A percentile compares a stretch with the other conserved stretches of the same genome.
Evolutionary conservation across 2,113 vertebrate genomes (phyloP).

Genomic region (Erythrocebus patas): DNA sequence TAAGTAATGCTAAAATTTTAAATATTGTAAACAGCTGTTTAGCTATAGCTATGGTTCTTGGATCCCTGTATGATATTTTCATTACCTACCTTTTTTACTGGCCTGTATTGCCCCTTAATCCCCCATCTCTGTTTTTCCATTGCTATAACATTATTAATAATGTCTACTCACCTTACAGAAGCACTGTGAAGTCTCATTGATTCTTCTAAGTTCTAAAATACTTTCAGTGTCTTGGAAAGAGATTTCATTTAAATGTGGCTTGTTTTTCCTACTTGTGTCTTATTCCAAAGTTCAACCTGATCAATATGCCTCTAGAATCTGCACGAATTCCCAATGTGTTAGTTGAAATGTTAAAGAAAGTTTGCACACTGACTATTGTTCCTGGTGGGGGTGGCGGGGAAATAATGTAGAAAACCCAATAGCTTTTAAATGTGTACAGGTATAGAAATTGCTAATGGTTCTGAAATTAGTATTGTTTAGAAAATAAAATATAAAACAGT

Average conservation of each 20-base stretch:
- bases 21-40: background rate
- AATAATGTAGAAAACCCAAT: background rate
- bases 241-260: background rate
- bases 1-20: background rate
- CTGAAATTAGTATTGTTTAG: background rate
- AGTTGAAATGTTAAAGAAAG: background rate
- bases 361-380: background rate
- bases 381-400: background rate
- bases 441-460: background rate
- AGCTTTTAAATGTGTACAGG: background rate
- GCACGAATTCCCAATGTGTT: background rate
- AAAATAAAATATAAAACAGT: background rate
- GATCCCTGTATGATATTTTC: background rate
- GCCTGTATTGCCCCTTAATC: background rate
- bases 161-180: background rate
- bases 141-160: background rate
- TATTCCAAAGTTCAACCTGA: constrained; percentile 4
- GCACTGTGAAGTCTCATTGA: background rate
- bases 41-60: background rate
- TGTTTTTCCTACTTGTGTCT: background rate
- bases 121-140: background rate
- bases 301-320: background rate
- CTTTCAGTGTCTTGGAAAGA: background rate
- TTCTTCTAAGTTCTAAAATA: background rate
- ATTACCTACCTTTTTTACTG: background rate